Conservation (phyloP, 2,113 vertebrate species). For the Thamnophis sirtalis region DNA sequence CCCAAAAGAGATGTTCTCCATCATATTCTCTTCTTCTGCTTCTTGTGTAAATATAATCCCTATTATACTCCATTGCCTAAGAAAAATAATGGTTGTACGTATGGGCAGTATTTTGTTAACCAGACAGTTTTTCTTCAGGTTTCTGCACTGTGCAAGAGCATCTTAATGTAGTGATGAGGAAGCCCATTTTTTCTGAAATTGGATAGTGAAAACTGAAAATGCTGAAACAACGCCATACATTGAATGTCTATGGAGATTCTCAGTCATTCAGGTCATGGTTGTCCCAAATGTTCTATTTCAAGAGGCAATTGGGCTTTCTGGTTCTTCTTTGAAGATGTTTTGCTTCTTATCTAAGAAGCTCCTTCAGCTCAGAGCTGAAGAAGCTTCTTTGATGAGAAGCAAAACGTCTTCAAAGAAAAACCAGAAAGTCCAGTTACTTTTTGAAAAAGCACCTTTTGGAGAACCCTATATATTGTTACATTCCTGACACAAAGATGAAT, state of each 20-base stretch:
- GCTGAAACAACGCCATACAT: neutral
- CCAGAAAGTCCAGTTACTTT: no score
- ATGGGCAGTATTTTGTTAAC: neutral
- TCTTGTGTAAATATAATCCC: neutral
- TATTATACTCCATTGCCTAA: neutral
- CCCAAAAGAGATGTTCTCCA: neutral
- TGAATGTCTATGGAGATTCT: no score
- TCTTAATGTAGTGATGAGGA: neutral
- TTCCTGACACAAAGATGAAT: neutral
- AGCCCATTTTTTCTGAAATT: neutral
- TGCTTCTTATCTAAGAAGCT: no score
- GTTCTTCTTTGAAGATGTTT: no score
- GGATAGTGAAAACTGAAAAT: neutral
- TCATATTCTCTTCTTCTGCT: neutral
- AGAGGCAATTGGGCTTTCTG: no score
- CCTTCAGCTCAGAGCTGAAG: no score
- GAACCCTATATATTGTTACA: neutral
- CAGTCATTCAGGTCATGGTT: no score
- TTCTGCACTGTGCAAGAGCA: neutral
- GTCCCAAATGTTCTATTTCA: no score
- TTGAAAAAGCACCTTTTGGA: no score
- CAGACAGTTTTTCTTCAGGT: neutral
- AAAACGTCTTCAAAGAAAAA: no score
- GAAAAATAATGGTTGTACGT: neutral
- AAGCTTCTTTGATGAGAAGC: no score